Percentiles rank a stretch among this genome's conserved stretches.
phyloP scores from a whole-genome alignment of 2,888 invertebrate species.

The Therioaphis trifolii region DNA sequence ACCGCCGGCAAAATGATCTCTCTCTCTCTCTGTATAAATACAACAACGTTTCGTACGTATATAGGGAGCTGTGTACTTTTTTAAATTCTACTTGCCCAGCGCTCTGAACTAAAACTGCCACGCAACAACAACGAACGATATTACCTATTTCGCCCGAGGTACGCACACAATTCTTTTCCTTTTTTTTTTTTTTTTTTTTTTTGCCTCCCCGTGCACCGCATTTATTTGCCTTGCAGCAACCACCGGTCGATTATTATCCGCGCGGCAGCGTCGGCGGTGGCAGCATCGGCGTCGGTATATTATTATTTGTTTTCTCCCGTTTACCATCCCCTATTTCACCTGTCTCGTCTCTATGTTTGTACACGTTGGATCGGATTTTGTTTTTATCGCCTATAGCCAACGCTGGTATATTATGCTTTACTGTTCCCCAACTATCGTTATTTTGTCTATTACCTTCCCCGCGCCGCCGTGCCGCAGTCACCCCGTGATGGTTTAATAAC shows the following conservation, averaged over 20 bases:
- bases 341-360: slow-evolving; percentile 42
- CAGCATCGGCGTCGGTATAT: slow-evolving; percentile 30
- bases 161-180: slow-evolving; percentile 26
- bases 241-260: slow-evolving; percentile 54
- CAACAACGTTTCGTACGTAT: neutral
- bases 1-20: slow-evolving; percentile 7
- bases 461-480: neutral
- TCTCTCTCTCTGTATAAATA: slow-evolving; percentile 15
- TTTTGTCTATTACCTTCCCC: slow-evolving; percentile 9
- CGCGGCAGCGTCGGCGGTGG: neutral
- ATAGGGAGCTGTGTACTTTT: slow-evolving; percentile 1
- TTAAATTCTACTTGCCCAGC: slow-evolving; percentile 17
- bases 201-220: slow-evolving; percentile 18
- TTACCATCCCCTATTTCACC: slow-evolving; percentile 30
- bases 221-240: slow-evolving; percentile 49
- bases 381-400: slow-evolving; percentile 46
- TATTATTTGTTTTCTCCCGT: slow-evolving; percentile 51
- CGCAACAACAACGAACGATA: slow-evolving; percentile 32
- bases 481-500: slow-evolving; percentile 36
- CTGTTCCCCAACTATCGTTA: slow-evolving; percentile 18
- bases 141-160: slow-evolving; percentile 48
- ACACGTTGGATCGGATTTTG: slow-evolving; percentile 48
- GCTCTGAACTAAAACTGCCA: slow-evolving; percentile 28
- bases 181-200: slow-evolving; percentile 21
- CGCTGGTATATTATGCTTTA: slow-evolving; percentile 11